phyloP scores from a whole-genome alignment of 2,797 vertebrate genomes.

The Thamnophis elegans region DNA sequence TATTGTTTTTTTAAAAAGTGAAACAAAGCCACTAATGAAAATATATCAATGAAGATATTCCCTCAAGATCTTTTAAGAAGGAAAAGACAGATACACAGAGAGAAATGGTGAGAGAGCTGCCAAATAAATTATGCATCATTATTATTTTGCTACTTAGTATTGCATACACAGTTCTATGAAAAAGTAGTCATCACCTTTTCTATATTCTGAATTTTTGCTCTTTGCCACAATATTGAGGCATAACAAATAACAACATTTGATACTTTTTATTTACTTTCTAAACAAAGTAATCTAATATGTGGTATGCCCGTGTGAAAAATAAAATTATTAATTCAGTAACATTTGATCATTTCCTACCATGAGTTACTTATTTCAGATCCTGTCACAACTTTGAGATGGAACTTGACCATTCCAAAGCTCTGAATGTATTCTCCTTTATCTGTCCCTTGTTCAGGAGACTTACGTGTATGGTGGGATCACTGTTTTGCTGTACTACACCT shows the following conservation, averaged over 20 bases:
- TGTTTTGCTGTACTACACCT: neutral
- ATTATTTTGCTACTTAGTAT: neutral
- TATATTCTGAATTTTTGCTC: neutral
- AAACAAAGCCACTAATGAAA: neutral
- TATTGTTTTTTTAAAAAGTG: neutral
- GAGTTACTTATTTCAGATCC: neutral
- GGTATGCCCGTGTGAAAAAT: neutral
- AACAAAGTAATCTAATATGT: neutral
- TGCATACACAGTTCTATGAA: neutral
- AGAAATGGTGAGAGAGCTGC: neutral
- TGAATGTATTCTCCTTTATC: neutral
- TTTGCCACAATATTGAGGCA: neutral
- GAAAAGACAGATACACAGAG: neutral
- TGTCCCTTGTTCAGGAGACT: neutral
- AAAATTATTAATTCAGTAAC: neutral
- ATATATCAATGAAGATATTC: neutral
- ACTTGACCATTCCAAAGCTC: neutral
- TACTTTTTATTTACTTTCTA: neutral
- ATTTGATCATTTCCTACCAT: neutral
- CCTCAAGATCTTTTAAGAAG: neutral
- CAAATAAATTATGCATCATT: neutral
- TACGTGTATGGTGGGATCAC: neutral
- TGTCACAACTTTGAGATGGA: neutral
- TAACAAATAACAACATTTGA: neutral
- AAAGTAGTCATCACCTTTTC: neutral